Conservation (phyloP, 2,888 invertebrate genomes). For the Drosophila parthenogenetica region DNA sequence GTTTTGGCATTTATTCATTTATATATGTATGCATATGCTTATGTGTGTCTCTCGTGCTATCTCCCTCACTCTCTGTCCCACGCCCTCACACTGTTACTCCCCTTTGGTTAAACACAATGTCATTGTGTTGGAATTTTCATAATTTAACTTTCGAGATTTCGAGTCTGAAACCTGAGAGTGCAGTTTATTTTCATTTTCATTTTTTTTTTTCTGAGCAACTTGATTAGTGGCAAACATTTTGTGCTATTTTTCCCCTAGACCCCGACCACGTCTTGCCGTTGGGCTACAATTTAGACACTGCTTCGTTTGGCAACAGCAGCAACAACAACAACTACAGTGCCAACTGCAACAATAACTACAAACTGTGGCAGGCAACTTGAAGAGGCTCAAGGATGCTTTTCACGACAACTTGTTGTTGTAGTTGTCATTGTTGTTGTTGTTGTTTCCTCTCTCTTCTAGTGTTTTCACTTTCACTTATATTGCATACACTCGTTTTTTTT, state of each 20-base stretch:
- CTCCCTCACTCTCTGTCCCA: conserved; percentile 22
- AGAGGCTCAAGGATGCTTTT: conserved; percentile 60
- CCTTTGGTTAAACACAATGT: conserved; percentile 33
- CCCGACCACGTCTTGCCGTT: too few relatives aligned
- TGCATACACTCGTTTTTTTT: conserved; percentile 22
- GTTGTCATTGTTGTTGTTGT: conserved; percentile 9
- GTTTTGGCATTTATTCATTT: conserved; percentile 76
- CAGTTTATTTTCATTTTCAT: conserved; percentile 52
- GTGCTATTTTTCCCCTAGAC: background rate
- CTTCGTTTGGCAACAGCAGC: conserved; percentile 41
- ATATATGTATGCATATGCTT: conserved; percentile 32
- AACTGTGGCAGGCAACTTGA: conserved; percentile 36
- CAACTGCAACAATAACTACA: conserved; percentile 21
- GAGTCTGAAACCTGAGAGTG: conserved; percentile 42
- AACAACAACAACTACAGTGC: conserved; percentile 29
- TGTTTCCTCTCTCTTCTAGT: conserved; percentile 21
- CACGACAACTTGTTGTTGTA: conserved; percentile 35
- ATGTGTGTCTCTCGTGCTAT: conserved; percentile 16
- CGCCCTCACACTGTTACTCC: background rate
- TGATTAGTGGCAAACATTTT: conserved; percentile 60
- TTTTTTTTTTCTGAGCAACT: conserved; percentile 36
- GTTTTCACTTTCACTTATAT: conserved; percentile 42
- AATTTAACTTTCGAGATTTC: conserved; percentile 68
- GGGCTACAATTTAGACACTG: conserved; percentile 36
- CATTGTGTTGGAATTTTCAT: conserved; percentile 64